Conservation (phyloP, 2,113 vertebrate genomes). For the Mesitornis unicolor region DNA sequence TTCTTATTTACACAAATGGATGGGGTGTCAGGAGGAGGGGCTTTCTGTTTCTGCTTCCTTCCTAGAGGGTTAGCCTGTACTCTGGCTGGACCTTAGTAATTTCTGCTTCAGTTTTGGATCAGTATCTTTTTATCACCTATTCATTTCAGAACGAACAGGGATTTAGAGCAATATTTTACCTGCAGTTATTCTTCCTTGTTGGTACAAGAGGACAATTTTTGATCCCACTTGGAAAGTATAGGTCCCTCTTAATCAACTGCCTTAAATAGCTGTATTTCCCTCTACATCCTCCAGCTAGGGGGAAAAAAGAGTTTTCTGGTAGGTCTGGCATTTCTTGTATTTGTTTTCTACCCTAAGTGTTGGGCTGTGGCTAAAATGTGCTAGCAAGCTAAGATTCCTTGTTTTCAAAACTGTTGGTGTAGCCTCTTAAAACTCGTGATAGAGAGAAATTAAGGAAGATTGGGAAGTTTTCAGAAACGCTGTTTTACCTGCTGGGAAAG, state of each 20-base stretch:
- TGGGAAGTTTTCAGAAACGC: neutral
- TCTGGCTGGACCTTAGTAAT: neutral
- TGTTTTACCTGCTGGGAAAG: neutral
- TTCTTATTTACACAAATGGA: neutral
- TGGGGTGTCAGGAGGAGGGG: accelerated
- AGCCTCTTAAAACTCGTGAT: neutral
- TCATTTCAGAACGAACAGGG: neutral
- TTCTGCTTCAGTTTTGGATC: neutral
- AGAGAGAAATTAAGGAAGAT: neutral
- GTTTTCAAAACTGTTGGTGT: neutral
- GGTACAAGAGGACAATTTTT: neutral
- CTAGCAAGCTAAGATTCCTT: neutral
- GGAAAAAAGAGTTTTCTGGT: neutral
- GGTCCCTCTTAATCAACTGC: neutral
- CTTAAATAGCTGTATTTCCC: neutral
- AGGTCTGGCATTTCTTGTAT: neutral
- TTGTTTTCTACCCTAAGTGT: neutral
- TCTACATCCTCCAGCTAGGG: neutral
- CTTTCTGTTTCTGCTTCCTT: neutral
- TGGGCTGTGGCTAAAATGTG: neutral
- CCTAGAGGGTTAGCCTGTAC: neutral
- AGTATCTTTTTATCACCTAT: neutral
- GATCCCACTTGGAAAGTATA: neutral
- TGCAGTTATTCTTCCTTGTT: neutral
- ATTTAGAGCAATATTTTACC: accelerated